Percentiles rank a stretch among this genome's conserved stretches.
phyloP scores from a whole-genome alignment of 1,140 invertebrate species.

The Polypedilum vanderplanki region DNA sequence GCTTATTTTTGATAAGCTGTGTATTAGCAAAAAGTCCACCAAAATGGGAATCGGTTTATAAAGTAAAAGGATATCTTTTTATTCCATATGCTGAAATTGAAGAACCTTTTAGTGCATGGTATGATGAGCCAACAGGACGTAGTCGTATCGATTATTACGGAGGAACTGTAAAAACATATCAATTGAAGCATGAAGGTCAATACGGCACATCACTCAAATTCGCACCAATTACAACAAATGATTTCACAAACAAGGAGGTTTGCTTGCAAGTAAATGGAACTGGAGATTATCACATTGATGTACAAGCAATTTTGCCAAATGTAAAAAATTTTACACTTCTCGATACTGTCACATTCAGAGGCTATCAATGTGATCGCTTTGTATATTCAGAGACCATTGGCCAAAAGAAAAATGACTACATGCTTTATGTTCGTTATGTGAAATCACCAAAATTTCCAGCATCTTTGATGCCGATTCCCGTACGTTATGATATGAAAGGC shows the following conservation, averaged over 20 bases:
- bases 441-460: conserved; percentile 46
- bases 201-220: conserved; percentile 77
- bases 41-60: conserved; percentile 61
- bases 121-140: conserved; percentile 59
- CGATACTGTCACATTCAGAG: conserved; percentile 60
- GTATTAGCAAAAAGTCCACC: conserved; percentile 46
- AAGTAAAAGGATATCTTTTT: conserved; percentile 63
- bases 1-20: not conserved
- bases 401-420: conserved; percentile 81
- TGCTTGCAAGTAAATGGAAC: conserved; percentile 84
- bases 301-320: conserved; percentile 79
- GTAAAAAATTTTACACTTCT: conserved; percentile 61
- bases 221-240: conserved; percentile 76
- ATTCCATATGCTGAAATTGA: conserved; percentile 91
- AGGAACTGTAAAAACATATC: conserved; percentile 85
- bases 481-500: conserved; percentile 86
- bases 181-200: conserved; percentile 54
- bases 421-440: conserved; percentile 70
- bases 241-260: conserved; percentile 58
- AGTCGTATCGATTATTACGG: conserved; percentile 94
- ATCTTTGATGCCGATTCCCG: conserved; percentile 51
- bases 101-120: conserved; percentile 86
- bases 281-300: conserved; percentile 50
- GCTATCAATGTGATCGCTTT: conserved; percentile 67
- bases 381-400: conserved; percentile 56